These are phyloP conservation scores for Sceliomorpha sp. DNA, from an alignment of 2,888 invertebrate species.

Conservation along the genomic window DNA sequence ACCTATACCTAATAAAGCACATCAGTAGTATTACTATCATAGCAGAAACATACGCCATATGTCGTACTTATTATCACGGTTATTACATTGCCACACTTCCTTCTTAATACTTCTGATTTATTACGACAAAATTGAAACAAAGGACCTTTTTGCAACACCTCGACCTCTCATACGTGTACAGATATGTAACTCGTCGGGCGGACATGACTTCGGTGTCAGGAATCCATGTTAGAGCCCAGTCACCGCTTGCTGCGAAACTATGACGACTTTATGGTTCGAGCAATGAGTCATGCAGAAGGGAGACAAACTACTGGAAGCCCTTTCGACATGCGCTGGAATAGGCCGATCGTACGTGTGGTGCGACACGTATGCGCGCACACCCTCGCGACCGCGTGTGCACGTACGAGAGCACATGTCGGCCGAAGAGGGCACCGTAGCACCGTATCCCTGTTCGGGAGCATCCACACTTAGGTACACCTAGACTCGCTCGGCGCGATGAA, in stretches of 20 bases:
- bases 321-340: conserved; percentile 66
- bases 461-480: conserved; percentile 45
- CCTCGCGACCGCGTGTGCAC: conserved; percentile 41
- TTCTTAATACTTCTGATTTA: no score
- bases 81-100: no score
- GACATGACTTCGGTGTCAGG: conserved; percentile 60
- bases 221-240: conserved; percentile 19
- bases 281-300: conserved; percentile 72
- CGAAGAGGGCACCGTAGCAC: conserved; percentile 26
- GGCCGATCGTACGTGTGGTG: conserved; percentile 43
- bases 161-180: no score
- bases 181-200: neutral
- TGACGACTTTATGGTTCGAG: conserved; percentile 73
- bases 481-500: conserved; percentile 45
- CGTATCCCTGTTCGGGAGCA: conserved; percentile 50
- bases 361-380: conserved; percentile 32
- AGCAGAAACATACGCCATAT: no score
- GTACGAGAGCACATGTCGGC: conserved; percentile 12
- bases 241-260: conserved; percentile 51
- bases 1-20: no score
- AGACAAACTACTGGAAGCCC: conserved; percentile 73
- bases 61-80: no score
- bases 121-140: no score
- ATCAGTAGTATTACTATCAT: no score
- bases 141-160: no score